A percentile compares a stretch with the other conserved stretches of the same genome.
phyloP scores from a whole-genome alignment of 1,140 invertebrate species.

The Aphelenchoides avenae region DNA sequence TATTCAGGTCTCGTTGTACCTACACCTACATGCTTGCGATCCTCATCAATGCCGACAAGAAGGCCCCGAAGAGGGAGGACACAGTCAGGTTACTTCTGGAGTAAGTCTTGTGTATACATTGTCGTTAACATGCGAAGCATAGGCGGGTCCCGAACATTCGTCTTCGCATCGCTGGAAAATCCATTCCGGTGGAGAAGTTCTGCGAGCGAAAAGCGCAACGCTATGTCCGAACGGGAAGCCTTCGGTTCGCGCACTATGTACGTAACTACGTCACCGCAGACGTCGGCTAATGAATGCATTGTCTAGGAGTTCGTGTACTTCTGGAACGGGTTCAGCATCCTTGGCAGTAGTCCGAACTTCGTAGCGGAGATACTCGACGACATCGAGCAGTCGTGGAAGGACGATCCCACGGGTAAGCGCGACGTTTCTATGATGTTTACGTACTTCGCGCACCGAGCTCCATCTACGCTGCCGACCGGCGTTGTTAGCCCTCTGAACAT shows the following conservation, averaged over 20 bases:
- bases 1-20: constrained; percentile 23
- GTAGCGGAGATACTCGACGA: constrained; percentile 65
- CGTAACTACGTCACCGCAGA: too few species aligned
- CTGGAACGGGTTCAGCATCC: constrained; percentile 84
- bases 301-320: constrained; percentile 78
- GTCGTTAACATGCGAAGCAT: too few species aligned
- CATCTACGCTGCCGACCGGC: too few species aligned
- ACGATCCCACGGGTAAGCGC: constrained; percentile 13
- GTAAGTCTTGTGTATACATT: constrained; percentile 34
- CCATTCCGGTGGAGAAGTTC: constrained; percentile 93
- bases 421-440: too few species aligned
- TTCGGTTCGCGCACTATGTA: constrained; percentile 73
- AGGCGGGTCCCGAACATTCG: constrained; percentile 76
- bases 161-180: constrained; percentile 88
- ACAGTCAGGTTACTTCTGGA: constrained; percentile 42
- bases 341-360: constrained; percentile 69
- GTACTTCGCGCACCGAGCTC: too few species aligned
- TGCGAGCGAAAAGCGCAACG: too few species aligned
- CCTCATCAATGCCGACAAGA: constrained; percentile 51
- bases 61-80: constrained; percentile 36
- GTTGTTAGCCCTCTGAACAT: too few species aligned
- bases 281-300: too few species aligned
- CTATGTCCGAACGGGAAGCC: too few species aligned
- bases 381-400: constrained; percentile 61
- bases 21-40: constrained; percentile 52